Conservation (phyloP, 2,888 invertebrate species). For the Mythimna lalbum region DNA sequence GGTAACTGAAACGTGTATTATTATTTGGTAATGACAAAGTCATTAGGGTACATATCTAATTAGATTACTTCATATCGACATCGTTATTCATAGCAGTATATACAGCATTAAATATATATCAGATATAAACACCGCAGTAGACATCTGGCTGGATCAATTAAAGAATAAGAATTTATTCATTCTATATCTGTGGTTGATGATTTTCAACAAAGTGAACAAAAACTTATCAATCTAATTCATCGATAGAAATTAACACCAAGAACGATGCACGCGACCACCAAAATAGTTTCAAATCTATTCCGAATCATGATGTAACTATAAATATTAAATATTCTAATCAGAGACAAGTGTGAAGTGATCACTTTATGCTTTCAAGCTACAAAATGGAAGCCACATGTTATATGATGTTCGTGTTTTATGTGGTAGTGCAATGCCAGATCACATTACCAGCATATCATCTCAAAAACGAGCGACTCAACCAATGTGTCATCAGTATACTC, state of each 20-base stretch:
- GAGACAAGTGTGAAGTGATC: background rate
- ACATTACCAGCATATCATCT: background rate
- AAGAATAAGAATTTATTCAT: background rate
- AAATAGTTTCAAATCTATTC: background rate
- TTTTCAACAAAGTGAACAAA: background rate
- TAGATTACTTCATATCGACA: background rate
- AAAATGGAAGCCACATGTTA: background rate
- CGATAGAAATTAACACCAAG: background rate
- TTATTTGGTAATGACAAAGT: background rate
- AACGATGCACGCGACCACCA: background rate
- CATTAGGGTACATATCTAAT: background rate
- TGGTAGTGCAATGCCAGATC: background rate
- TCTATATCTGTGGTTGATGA: background rate
- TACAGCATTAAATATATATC: background rate
- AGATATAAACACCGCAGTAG: background rate
- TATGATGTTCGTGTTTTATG: background rate
- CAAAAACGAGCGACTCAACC: background rate
- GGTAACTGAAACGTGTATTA: background rate
- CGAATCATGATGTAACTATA: background rate
- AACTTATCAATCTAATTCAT: background rate
- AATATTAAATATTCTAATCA: background rate
- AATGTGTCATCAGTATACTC: background rate
- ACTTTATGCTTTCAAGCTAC: background rate
- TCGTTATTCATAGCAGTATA: background rate
- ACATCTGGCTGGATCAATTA: background rate